Base-by-base conservation (phyloP, 2,888 invertebrate genomes). In the Pherbina coryleti region DNA sequence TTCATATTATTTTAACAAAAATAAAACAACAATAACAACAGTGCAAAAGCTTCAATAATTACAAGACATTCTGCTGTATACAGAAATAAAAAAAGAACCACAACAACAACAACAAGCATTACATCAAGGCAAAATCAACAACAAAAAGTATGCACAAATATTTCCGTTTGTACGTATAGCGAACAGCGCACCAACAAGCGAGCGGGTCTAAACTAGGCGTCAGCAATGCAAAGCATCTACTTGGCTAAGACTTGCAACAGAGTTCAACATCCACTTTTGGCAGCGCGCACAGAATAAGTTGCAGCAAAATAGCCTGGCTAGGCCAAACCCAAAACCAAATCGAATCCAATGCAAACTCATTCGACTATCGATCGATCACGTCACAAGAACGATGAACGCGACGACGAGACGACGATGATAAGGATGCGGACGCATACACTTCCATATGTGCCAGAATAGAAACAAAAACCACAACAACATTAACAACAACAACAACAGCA, bases 281-380 rank as follows among this genome's bases (percentile, higher is more conserved):
- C 67, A 44, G 72, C 37, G 72, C 37, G 34, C 44, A 60, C n/a
- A 8, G 34, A 44, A 22, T 17, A 14, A 11, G 44, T 25, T 25
- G 28, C 17, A 25, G 11, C 51, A 8, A 49, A 25, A 53, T 9
- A 37, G 28, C 17, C 17, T 49, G 69, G 22, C 28, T 22, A 5
- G 44, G 72, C 60, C 66, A 44, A 66, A 75, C 55, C 67, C 66
- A 75, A 55, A 74, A 51, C 51, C 69, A 25, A 66, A 66, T 31
- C 74, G 66, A 74, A 74, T 74, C 75, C 75, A 66, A 75, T 75
- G 75, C 66, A 75, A 67, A 67, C 75, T 75, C 75, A 75, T 75
- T 67, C 67, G 66, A 75, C 75, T 66, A 75, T 75, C 75, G 75
- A 75, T 75, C 75, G 75, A 75, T 75, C 75, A 75, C 75, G 66